Evolutionary conservation across 2,888 invertebrate species (phyloP), one percentile per base, ranked within the genome.

Genomic region (Ephialtes manifestator): DNA sequence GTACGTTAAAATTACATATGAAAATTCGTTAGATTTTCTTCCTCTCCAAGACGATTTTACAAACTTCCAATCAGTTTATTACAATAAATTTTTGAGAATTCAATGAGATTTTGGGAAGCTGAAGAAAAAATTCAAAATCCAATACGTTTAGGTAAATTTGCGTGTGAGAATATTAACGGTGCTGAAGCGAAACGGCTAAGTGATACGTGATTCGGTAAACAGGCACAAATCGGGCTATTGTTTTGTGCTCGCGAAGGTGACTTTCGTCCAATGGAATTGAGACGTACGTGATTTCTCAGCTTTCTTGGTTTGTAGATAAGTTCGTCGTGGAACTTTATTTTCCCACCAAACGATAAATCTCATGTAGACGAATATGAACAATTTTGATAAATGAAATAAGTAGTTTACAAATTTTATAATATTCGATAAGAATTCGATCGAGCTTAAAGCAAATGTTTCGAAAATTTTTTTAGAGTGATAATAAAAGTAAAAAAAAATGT

Each of bases 211-310:
- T 51, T 70, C 53, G 35, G 68, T 84, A 84, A 84, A 84, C 83
- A 76, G 55, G 31, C 65, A 75, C 71, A 65, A 65, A 80, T 80
- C 39, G 39, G 35, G 63, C 51, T 70, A 71, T 80, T 84, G 84
- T 84, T 84, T 79, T 35, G 65, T 24, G 58, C 13, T 18, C 58
- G 10, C 51, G 74, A 83, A 83, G 83, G 83, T 83, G 75, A 80
- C 84, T 58, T 72, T 78, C 46, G 48, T 65, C 39, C 39, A 28
- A 35, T 24, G 43, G 51, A 15, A 24, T 63, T 51, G 43, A 48
- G 18, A 70, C 35, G n/a, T 35, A n/a, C n/a, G 35, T 53, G 24
- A 63, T 60, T 18, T 20, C 24, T 20, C 31, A 24, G n/a, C 13
- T 35, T 8, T n/a, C 43, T 31, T 31, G n/a, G 24, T 46, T 13